Evolutionary conservation across 2,113 vertebrate species (phyloP).

Genomic region (Anhinga anhinga): DNA sequence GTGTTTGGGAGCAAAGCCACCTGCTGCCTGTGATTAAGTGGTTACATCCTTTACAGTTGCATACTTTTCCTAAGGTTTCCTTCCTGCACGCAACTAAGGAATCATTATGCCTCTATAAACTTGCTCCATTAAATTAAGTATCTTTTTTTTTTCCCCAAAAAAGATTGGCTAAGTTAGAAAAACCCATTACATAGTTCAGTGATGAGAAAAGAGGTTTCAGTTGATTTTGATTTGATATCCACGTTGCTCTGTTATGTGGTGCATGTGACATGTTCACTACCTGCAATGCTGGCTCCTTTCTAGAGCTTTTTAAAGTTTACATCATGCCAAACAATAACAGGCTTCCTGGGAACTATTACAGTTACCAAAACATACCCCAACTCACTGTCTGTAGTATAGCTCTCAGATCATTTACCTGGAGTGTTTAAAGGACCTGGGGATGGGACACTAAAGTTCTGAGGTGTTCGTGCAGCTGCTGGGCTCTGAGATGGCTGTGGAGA

Average conservation of each 20-base stretch:
- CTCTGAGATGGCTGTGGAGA: constrained; percentile 96
- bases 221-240: neutral
- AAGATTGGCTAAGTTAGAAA: neutral
- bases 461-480: constrained; percentile 88
- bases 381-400: neutral
- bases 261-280: neutral
- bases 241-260: neutral
- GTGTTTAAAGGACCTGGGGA: constrained; percentile 96
- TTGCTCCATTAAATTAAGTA: neutral
- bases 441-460: constrained; percentile 92
- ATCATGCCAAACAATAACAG: neutral
- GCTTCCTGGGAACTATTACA: neutral
- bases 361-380: neutral
- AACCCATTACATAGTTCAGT: neutral
- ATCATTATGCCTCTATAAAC: neutral
- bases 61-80: neutral
- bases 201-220: neutral
- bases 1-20: neutral
- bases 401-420: constrained; percentile 80
- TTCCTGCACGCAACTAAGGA: neutral
- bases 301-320: neutral
- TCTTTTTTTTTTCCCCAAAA: neutral
- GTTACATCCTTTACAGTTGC: neutral
- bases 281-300: neutral
- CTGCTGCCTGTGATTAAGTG: neutral